Base-by-base conservation (phyloP, 1,140 invertebrate species). In the Lordiphosa clarofinis region DNA sequence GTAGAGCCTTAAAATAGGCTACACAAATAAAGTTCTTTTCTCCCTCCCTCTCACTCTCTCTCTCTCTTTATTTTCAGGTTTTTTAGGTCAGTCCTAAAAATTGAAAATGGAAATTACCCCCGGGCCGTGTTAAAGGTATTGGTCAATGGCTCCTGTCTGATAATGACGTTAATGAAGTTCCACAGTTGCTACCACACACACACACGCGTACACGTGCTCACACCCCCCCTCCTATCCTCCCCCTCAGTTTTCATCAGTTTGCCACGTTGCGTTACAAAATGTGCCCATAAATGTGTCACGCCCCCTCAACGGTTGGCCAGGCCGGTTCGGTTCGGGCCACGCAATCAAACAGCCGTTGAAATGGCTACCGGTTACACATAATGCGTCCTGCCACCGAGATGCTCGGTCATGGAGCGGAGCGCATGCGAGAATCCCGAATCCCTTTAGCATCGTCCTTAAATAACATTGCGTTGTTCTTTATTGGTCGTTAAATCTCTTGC, bases 401-500 rank as follows among this genome's bases (percentile, higher is more conserved):
- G 67, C 67, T 68, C 37, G 42, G 53, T 69, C 54, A 70, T 73
- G 54, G 39, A 56, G 46, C 48, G 55, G 31, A 28, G 55, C 65
- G 53, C 59, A 69, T 69, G 58, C 70, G 56, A 71, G 57, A 69
- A 62, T 24, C 35, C 21, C 36, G 64, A 61, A 61, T 81, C 76
- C 76, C 76, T 82, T 82, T 39, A 63, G 73, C 62, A 56, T 57
- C 63, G 72, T 84, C 68, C 76, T 82, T 82, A 82, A 82, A 82
- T 72, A 82, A 82, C 76, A 82, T 73, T 82, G 76, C 76, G 72
- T 69, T 81, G 72, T 81, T 81, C 76, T 84, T 84, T 84, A 84
- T 84, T 84, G 78, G 63, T 84, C 78, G 78, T 84, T 84, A 84
- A 84, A 84, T 84, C 78, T 84, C 78, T 84, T 84, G 78, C 78